Percentiles rank a stretch among this genome's conserved stretches.
These are phyloP conservation scores for Crepidodera aurea DNA, from an alignment of 2,888 invertebrate genomes.

Conservation along the genomic window DNA sequence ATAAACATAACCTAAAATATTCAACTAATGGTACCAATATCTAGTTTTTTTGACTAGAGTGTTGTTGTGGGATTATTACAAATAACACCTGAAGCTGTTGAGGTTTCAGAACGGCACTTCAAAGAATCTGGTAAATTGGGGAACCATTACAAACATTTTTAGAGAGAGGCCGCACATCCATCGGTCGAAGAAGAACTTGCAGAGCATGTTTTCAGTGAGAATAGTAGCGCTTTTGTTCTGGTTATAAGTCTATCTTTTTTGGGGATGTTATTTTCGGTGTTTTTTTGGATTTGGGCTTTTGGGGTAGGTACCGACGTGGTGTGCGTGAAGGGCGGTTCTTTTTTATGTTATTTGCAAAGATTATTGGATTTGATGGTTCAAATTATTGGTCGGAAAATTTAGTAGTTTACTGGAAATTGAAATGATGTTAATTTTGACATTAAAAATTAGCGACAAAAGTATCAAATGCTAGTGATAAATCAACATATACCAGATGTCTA, in stretches of 20 bases:
- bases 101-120: constrained; percentile 34
- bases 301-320: too few relatives aligned
- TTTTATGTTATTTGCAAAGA: too few relatives aligned
- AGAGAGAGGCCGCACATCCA: constrained; percentile 47
- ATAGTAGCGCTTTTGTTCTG: constrained; percentile 57
- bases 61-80: constrained; percentile 1
- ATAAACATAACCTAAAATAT: constrained; percentile 17
- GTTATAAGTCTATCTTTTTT: constrained; percentile 51
- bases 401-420: too few relatives aligned
- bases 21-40: background rate
- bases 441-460: too few relatives aligned
- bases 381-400: too few relatives aligned
- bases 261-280: constrained; percentile 41
- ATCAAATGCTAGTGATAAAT: too few relatives aligned
- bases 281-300: too few relatives aligned
- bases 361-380: too few relatives aligned
- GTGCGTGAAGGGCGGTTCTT: too few relatives aligned
- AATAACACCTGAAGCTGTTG: constrained; percentile 25
- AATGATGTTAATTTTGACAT: too few relatives aligned
- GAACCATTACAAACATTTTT: constrained; percentile 59
- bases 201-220: constrained; percentile 54
- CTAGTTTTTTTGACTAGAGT: constrained; percentile 8
- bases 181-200: constrained; percentile 35
- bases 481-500: too few relatives aligned
- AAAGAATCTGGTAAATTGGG: constrained; percentile 57